Conservation (phyloP, 2,797 vertebrate species). For the Spea hammondii region DNA sequence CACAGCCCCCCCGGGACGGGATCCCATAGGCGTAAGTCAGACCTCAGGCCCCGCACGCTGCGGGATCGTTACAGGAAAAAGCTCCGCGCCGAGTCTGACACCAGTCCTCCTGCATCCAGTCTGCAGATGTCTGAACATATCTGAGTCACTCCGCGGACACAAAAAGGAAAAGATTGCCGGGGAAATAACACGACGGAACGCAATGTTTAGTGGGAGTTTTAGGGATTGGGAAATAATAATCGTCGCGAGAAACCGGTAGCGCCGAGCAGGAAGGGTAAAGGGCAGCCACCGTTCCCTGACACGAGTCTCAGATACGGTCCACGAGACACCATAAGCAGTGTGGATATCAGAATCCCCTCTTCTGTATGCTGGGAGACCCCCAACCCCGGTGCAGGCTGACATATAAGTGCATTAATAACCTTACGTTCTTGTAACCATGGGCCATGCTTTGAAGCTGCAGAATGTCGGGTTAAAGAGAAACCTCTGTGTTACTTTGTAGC, state of each 20-base stretch:
- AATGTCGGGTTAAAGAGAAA: too few species aligned
- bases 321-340: too few species aligned
- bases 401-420: too few species aligned
- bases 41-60: slow-evolving; percentile 3
- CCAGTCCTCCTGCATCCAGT: slow-evolving; percentile 18
- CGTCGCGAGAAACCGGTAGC: background rate
- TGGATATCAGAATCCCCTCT: too few species aligned
- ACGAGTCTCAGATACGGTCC: too few species aligned
- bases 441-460: too few species aligned
- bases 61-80: slow-evolving; percentile 22
- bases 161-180: background rate
- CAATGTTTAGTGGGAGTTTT: background rate
- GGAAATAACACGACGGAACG: slow-evolving; percentile 15
- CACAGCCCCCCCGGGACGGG: background rate
- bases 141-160: slow-evolving; percentile 40
- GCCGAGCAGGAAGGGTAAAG: too few species aligned
- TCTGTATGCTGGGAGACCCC: too few species aligned
- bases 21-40: slow-evolving; percentile 31
- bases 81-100: background rate
- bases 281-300: too few species aligned
- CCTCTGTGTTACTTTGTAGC: too few species aligned
- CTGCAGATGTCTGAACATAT: slow-evolving; percentile 43
- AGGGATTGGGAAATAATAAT: background rate
- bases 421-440: too few species aligned
- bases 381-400: too few species aligned